Conservation (phyloP, 2,888 invertebrate species). For the Xylota sylvarum region DNA sequence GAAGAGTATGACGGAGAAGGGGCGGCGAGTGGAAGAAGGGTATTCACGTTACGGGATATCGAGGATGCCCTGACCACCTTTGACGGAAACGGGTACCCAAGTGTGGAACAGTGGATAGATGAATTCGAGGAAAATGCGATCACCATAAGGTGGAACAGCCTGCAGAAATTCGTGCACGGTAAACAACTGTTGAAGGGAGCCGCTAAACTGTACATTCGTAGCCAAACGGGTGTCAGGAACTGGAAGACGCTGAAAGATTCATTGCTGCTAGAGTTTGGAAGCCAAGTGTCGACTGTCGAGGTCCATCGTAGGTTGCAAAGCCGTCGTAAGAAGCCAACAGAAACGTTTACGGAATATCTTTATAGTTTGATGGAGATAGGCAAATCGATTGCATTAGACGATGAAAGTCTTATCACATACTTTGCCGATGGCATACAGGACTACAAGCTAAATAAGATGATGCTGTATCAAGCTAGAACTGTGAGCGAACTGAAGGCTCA, state of each 20-base stretch:
- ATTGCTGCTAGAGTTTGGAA: not conserved
- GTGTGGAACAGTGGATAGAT: slow-evolving; percentile 24
- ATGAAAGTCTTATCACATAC: too few relatives aligned
- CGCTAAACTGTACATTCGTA: not conserved
- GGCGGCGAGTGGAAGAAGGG: not conserved
- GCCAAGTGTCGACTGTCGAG: not conserved
- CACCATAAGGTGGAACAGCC: slow-evolving; percentile 10
- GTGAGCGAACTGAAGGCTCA: too few relatives aligned
- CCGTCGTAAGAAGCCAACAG: not conserved
- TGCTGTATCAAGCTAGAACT: too few relatives aligned
- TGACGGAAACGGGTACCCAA: not conserved
- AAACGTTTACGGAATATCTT: slow-evolving; percentile 59
- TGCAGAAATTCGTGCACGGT: slow-evolving; percentile 27
- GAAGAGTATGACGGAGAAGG: not conserved
- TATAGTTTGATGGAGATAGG: slow-evolving; percentile 63
- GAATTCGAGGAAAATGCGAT: slow-evolving; percentile 36
- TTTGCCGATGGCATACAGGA: too few relatives aligned
- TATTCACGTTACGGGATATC: not conserved
- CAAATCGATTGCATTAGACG: slow-evolving; percentile 22
- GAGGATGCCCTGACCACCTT: not conserved
- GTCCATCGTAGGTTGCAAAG: not conserved
- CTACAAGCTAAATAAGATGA: too few relatives aligned
- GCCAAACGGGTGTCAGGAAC: not conserved
- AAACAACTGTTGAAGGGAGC: not conserved
- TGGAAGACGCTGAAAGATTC: too few relatives aligned